A percentile compares a stretch with the other conserved stretches of the same genome.
Evolutionary conservation across 2,888 invertebrate species (phyloP).

Genomic region (Acrobasis suavella): DNA sequence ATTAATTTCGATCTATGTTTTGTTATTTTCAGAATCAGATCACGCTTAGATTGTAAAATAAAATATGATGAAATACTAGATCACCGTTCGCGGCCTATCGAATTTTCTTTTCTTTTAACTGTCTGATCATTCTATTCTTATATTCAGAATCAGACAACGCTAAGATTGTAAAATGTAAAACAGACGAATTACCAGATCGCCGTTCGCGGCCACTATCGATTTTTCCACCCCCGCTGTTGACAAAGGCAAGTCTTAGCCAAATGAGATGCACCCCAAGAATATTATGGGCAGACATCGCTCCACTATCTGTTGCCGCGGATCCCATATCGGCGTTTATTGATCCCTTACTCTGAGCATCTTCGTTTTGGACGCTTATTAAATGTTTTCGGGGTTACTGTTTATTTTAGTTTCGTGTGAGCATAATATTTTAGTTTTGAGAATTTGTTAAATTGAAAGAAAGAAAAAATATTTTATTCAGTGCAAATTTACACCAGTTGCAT

Average conservation of each 20-base stretch:
- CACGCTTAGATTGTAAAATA: constrained; percentile 55
- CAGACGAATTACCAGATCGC: constrained; percentile 57
- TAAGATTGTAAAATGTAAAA: constrained; percentile 54
- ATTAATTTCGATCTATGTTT: no score
- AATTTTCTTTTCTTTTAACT: constrained; percentile 59
- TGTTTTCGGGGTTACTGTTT: constrained; percentile 38
- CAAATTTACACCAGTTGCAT: no score
- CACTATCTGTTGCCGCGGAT: constrained; percentile 64
- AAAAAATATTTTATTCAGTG: no score
- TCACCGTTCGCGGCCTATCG: constrained; percentile 62
- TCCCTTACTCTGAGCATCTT: constrained; percentile 53
- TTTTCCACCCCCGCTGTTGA: constrained; percentile 81
- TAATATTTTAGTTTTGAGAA: no score
- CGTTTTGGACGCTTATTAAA: constrained; percentile 50
- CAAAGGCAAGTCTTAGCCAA: constrained; percentile 82
- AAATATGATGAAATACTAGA: constrained; percentile 57
- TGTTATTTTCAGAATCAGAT: background rate
- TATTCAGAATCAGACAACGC: constrained; percentile 29
- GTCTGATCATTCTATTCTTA: no score
- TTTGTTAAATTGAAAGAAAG: no score
- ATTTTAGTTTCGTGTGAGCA: background rate
- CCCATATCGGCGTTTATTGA: constrained; percentile 71
- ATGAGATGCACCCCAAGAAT: constrained; percentile 83
- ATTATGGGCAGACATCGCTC: constrained; percentile 81
- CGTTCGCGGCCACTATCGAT: constrained; percentile 71